These are phyloP conservation scores for Cyrtodaria siliqua DNA, from an alignment of 2,888 invertebrate genomes.

Conservation along the genomic window DNA sequence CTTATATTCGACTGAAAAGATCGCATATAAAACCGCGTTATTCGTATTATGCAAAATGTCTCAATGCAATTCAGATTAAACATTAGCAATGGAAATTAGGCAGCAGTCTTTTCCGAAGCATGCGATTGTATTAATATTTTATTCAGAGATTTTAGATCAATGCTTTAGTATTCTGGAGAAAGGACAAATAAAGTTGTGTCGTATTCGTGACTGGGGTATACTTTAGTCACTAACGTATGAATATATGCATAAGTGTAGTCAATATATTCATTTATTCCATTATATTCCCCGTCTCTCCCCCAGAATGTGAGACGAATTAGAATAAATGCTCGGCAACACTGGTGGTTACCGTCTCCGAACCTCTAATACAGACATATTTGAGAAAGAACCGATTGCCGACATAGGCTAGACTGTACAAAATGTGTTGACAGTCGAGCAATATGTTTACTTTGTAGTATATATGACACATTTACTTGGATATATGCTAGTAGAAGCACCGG, in stretches of 20 bases:
- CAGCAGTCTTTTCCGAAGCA: constrained; percentile 54
- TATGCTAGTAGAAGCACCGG: too few relatives aligned
- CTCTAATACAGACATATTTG: constrained; percentile 9
- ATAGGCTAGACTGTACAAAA: too few relatives aligned
- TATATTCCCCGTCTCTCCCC: constrained; percentile 36
- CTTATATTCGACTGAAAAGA: constrained; percentile 61
- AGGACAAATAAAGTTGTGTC: constrained; percentile 66
- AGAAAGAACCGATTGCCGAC: background rate
- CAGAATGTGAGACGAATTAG: constrained; percentile 62
- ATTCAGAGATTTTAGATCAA: constrained; percentile 64
- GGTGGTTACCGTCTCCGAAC: constrained; percentile 12
- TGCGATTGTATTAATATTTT: constrained; percentile 70
- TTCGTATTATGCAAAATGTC: constrained; percentile 69
- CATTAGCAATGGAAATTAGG: constrained; percentile 69
- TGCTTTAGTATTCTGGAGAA: constrained; percentile 52
- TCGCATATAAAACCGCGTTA: constrained; percentile 61
- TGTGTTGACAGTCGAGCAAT: too few relatives aligned
- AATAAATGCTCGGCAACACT: constrained; percentile 53
- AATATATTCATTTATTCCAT: constrained; percentile 67
- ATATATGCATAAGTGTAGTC: constrained; percentile 65
- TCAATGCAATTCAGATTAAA: constrained; percentile 66
- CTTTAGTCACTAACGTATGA: constrained; percentile 61
- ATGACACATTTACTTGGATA: too few relatives aligned
- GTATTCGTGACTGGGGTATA: constrained; percentile 66
- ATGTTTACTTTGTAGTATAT: too few relatives aligned